These are phyloP conservation scores for Takifugu rubripes DNA, from an alignment of 2,797 vertebrate genomes.

Conservation along the genomic window DNA sequence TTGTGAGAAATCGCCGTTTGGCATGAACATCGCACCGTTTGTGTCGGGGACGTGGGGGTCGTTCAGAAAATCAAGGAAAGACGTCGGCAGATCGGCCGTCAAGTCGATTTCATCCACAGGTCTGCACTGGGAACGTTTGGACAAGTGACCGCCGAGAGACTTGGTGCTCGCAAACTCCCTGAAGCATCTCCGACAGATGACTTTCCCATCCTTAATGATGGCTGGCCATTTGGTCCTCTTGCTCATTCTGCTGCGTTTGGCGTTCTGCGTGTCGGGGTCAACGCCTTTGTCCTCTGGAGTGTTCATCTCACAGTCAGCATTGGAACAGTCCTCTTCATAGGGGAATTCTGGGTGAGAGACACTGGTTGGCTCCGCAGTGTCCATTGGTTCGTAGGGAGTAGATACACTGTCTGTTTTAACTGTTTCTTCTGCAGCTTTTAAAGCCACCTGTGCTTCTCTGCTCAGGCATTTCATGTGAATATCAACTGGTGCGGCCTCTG, in stretches of 20 bases:
- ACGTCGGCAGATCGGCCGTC: conserved; percentile 86
- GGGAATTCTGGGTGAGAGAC: conserved; percentile 56
- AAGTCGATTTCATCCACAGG: conserved; percentile 92
- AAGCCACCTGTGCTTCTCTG: conserved; percentile 48
- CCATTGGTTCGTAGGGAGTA: conserved; percentile 64
- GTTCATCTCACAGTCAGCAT: conserved; percentile 52
- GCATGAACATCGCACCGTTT: conserved; percentile 58
- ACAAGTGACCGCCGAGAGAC: conserved; percentile 95
- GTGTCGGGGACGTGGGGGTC: conserved; percentile 86
- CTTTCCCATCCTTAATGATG: conserved; percentile 96
- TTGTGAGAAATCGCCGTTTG: conserved; percentile 72
- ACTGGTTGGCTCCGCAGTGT: conserved; percentile 67
- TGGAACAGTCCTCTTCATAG: conserved; percentile 64
- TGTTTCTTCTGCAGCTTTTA: conserved; percentile 48
- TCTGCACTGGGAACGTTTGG: conserved; percentile 94
- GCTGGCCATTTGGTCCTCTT: conserved; percentile 97
- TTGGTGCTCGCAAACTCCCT: conserved; percentile 97
- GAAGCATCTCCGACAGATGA: conserved; percentile 97
- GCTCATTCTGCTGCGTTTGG: conserved; percentile 83
- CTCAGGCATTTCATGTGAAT: conserved; percentile 57
- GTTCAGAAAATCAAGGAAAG: conserved; percentile 94
- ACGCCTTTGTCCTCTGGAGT: conserved; percentile 59
- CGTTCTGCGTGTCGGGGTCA: conserved; percentile 61
- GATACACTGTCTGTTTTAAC: conserved; percentile 62
- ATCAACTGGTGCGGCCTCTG: conserved; percentile 54